Conservation (phyloP, 1,140 invertebrate species). For the Triops cancriformis region DNA sequence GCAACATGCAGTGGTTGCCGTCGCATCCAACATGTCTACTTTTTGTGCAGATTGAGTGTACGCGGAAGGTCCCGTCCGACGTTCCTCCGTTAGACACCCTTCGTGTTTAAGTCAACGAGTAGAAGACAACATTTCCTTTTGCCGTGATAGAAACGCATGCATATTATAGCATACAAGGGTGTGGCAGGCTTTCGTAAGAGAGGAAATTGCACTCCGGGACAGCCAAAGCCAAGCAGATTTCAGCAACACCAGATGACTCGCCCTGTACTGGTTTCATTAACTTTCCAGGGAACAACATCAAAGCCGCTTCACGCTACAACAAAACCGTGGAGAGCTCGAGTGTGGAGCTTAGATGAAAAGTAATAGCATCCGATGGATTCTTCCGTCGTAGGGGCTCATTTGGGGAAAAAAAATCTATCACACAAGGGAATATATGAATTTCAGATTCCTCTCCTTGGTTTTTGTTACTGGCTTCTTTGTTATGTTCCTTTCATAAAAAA, state of each 20-base stretch:
- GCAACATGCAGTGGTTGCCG: no score
- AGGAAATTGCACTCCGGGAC: conserved; percentile 3
- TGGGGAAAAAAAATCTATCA: not conserved
- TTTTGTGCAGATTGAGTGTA: no score
- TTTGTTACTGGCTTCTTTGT: no score
- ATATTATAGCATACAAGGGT: not conserved
- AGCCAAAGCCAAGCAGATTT: not conserved
- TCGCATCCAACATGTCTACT: no score
- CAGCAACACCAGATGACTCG: not conserved
- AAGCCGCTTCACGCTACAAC: not conserved
- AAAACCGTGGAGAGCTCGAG: not conserved
- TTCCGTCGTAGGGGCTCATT: not conserved
- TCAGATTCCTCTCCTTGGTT: no score
- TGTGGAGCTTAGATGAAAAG: not conserved
- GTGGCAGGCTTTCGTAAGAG: not conserved
- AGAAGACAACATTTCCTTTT: conserved; percentile 3
- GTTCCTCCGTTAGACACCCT: no score
- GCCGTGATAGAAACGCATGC: not conserved
- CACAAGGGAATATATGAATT: no score
- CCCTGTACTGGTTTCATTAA: not conserved
- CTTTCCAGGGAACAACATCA: not conserved
- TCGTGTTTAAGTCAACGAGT: not conserved
- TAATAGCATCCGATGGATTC: not conserved
- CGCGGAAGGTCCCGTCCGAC: no score
- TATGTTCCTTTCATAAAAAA: not conserved